Conservation (phyloP, 2,888 invertebrate genomes). For the Anoncus sp. region DNA sequence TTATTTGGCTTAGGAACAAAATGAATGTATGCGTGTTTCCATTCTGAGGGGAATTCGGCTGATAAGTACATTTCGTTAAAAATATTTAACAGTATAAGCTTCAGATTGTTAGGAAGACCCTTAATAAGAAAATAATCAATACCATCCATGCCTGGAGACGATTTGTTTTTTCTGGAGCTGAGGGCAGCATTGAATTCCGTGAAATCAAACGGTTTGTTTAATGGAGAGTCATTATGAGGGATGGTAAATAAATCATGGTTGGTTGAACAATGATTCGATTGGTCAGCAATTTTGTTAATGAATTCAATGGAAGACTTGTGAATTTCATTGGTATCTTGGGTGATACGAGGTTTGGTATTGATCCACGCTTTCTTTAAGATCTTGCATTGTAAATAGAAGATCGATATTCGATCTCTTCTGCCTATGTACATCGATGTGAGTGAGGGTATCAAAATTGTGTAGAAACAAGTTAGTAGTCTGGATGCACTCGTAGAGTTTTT, state of each 20-base stretch:
- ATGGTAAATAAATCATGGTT: constrained; percentile 8
- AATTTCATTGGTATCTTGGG: neutral
- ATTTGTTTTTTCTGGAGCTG: too few relatives aligned
- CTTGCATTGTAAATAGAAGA: constrained; percentile 45
- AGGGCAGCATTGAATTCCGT: constrained; percentile 58
- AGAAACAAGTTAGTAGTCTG: constrained; percentile 25
- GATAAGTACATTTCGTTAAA: constrained; percentile 59
- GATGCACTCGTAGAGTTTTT: constrained; percentile 30
- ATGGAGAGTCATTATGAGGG: constrained; percentile 6
- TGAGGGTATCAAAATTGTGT: constrained; percentile 34
- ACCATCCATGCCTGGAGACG: too few relatives aligned
- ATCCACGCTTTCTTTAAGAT: constrained; percentile 48
- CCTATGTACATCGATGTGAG: constrained; percentile 31
- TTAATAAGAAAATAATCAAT: constrained; percentile 48
- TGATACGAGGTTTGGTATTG: constrained; percentile 25
- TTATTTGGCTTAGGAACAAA: too few relatives aligned
- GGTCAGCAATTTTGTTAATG: constrained; percentile 24
- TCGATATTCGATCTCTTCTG: constrained; percentile 50
- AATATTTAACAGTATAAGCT: constrained; percentile 45
- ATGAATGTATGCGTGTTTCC: too few relatives aligned
- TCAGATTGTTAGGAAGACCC: constrained; percentile 30
- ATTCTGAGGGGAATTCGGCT: too few relatives aligned
- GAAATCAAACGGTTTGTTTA: constrained; percentile 41
- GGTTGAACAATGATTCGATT: constrained; percentile 10
- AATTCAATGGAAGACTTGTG: neutral